phyloP scores from a whole-genome alignment of 2,888 invertebrate genomes.

The Ormia ochracea region DNA sequence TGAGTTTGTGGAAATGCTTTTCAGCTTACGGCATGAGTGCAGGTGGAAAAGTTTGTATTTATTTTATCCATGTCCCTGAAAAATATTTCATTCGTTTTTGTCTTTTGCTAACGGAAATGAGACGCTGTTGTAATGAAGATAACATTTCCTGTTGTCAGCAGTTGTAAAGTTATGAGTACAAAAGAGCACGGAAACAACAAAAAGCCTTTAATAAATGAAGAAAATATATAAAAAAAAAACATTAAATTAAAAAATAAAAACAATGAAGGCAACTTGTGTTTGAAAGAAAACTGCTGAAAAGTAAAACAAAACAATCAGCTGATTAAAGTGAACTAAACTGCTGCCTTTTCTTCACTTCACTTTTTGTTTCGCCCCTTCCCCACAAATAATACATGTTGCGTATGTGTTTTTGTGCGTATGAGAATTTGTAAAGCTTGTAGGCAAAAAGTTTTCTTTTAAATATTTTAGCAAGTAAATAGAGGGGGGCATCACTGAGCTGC shows the following conservation, averaged over 20 bases:
- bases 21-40: neutral
- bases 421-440: no score
- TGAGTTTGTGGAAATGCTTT: no score
- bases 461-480: neutral
- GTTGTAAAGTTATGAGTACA: constrained; percentile 60
- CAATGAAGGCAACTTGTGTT: constrained; percentile 34
- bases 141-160: constrained; percentile 72
- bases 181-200: constrained; percentile 39
- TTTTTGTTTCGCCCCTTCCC: neutral
- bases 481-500: no score
- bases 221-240: constrained; percentile 27
- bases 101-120: constrained; percentile 63
- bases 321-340: constrained; percentile 40
- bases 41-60: neutral
- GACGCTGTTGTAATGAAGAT: constrained; percentile 71
- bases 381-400: no score
- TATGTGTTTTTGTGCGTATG: no score
- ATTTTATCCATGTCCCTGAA: neutral
- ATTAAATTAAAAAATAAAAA: constrained; percentile 23
- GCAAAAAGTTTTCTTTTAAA: neutral
- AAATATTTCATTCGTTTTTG: constrained; percentile 27
- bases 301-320: constrained; percentile 61
- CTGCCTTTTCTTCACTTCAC: neutral
- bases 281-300: constrained; percentile 46
- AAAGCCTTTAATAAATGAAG: constrained; percentile 24